A percentile compares a stretch with the other conserved stretches of the same genome.
These are phyloP conservation scores for Aquatica leii DNA, from an alignment of 2,888 invertebrate species.

Conservation along the genomic window DNA sequence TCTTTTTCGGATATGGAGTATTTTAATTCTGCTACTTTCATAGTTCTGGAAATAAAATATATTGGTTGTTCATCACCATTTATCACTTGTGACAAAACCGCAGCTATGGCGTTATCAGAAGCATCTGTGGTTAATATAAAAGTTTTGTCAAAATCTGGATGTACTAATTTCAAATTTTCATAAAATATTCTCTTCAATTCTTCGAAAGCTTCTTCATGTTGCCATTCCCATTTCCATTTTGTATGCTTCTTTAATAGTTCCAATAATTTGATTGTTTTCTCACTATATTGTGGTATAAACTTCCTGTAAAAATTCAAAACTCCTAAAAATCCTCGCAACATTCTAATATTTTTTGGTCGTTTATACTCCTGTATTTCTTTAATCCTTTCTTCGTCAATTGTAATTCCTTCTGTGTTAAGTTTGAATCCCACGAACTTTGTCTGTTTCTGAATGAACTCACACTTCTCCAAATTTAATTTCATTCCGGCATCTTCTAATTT, in stretches of 20 bases:
- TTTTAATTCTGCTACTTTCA: background rate
- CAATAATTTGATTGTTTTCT: background rate
- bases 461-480: too few relatives aligned
- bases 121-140: too few relatives aligned
- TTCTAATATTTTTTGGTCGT: too few relatives aligned
- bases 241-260: background rate
- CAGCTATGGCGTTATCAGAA: too few relatives aligned
- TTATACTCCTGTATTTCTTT: background rate
- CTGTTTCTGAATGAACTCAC: too few relatives aligned
- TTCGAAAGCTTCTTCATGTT: background rate
- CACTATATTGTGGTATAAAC: background rate
- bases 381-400: background rate
- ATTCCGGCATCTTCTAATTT: background rate
- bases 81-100: too few relatives aligned
- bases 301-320: background rate
- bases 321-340: background rate
- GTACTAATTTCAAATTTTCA: too few relatives aligned
- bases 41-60: background rate
- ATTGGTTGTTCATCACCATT: background rate
- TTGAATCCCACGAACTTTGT: too few relatives aligned
- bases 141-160: too few relatives aligned
- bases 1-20: conserved; percentile 1
- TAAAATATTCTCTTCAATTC: background rate
- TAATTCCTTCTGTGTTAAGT: background rate
- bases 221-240: background rate